Evolutionary conservation across 2,797 vertebrate genomes (phyloP).

Genomic region (Luscinia megarhynchos): DNA sequence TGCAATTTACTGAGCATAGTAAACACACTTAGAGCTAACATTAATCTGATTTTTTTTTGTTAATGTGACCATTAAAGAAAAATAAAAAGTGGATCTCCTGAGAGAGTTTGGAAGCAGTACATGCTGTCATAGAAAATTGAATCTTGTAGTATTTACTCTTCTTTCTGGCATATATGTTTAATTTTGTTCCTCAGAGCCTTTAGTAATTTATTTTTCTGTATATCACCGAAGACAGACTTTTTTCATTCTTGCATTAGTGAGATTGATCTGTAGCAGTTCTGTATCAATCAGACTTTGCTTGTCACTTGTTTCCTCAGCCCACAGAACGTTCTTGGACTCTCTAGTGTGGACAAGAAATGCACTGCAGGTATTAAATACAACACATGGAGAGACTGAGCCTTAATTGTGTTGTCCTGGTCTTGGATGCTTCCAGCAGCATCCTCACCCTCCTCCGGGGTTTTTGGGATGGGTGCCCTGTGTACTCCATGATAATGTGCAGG

Average conservation of each 20-base stretch:
- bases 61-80: conserved; percentile 41
- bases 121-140: conserved; percentile 35
- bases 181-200: conserved; percentile 31
- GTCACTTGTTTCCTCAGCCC: background rate
- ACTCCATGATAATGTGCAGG: background rate
- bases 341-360: background rate
- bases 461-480: background rate
- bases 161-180: background rate
- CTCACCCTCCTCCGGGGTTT: background rate
- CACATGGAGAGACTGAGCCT: background rate
- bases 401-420: background rate
- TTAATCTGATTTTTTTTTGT: background rate
- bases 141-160: conserved; percentile 26
- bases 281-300: background rate
- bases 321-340: background rate
- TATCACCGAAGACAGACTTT: background rate
- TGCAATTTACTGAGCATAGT: background rate
- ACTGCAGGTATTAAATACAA: background rate
- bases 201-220: background rate
- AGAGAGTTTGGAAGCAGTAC: background rate
- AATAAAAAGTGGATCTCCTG: background rate
- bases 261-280: background rate
- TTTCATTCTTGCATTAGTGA: background rate
- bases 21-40: conserved; percentile 18
- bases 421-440: background rate